Conservation (phyloP, 2,797 vertebrate genomes). For the Onychomys arenicola region DNA sequence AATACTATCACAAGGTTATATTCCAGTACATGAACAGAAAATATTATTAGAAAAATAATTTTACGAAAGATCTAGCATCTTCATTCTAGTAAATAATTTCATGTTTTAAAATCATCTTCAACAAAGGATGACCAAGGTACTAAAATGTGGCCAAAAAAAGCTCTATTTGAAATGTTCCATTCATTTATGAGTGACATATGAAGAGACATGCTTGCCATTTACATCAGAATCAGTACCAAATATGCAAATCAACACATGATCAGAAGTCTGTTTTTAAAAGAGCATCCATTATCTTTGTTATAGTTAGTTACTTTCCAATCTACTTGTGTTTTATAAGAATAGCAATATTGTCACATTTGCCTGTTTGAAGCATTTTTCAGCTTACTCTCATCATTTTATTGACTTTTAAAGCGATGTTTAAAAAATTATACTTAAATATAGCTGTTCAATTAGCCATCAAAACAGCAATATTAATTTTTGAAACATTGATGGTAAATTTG, state of each 20-base stretch:
- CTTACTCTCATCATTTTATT: neutral
- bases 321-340: neutral
- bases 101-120: neutral
- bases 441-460: slow-evolving; percentile 12
- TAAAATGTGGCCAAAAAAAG: neutral
- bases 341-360: neutral
- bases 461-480: slow-evolving; percentile 9
- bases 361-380: neutral
- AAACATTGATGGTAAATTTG: neutral
- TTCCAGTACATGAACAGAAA: neutral
- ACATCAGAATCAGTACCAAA: neutral
- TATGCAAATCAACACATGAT: neutral
- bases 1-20: neutral
- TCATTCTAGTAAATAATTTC: neutral
- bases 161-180: neutral
- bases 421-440: slow-evolving; percentile 31
- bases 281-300: neutral
- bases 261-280: neutral
- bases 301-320: neutral
- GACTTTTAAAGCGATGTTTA: neutral
- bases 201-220: fast-evolving
- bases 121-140: neutral
- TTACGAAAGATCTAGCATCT: neutral
- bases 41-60: neutral
- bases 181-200: neutral